Conservation (phyloP, 1,140 invertebrate species). For the Anoplolepis gracilipes region DNA sequence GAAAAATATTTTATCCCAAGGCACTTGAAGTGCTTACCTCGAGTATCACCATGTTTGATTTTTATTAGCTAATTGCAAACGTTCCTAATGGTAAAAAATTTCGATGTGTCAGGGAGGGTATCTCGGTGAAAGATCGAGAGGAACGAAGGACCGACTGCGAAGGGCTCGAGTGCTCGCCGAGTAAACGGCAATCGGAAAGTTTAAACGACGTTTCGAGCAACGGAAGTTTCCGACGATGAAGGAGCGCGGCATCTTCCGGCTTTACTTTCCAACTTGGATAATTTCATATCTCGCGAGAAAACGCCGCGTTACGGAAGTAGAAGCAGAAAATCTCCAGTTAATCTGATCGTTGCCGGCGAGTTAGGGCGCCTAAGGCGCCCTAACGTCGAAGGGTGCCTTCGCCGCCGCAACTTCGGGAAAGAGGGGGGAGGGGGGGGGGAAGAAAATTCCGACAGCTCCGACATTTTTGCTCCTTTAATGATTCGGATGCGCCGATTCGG, state of each 20-base stretch:
- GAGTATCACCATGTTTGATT: neutral
- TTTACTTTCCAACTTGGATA: conserved; percentile 60
- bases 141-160: neutral
- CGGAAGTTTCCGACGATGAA: conserved; percentile 49
- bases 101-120: neutral
- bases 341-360: conserved; percentile 42
- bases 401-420: neutral
- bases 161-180: neutral
- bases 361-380: conserved; percentile 7
- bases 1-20: neutral
- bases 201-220: conserved; percentile 58
- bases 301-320: conserved; percentile 47
- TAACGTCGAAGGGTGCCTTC: conserved; percentile 30
- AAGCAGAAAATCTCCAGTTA: conserved; percentile 57
- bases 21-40: neutral
- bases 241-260: conserved; percentile 60
- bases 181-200: conserved; percentile 58
- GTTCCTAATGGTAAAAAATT: neutral
- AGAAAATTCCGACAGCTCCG: neutral
- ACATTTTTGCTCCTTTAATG: neutral
- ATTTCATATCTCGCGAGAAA: conserved; percentile 61
- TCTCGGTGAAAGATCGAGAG: neutral
- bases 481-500: neutral
- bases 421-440: too few species aligned
- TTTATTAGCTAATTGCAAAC: conserved; percentile 6